Base-by-base conservation (phyloP, 2,797 vertebrate genomes). In the Urocyon cinereoargenteus region DNA sequence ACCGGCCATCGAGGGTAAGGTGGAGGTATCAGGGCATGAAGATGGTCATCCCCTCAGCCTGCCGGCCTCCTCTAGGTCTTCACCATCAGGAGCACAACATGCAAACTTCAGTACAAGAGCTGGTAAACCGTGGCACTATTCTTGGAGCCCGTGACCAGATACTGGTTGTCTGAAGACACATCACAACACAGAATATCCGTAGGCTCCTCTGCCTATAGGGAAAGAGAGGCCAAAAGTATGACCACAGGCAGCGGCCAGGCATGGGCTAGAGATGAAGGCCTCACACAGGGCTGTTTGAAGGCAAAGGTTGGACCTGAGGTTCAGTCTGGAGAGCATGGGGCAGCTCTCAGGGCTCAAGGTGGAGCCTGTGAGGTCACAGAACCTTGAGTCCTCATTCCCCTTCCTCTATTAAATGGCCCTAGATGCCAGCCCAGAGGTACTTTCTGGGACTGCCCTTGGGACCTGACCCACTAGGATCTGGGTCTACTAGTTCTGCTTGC, bases 131-230 rank as follows among this genome's bases (percentile, higher is more conserved):
- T 85, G 51, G 97, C 98, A 73, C 53, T 88, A 2, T 93, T 91
- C 66, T 34, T 97, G 19, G 93, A 97, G 66, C 98, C 98, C 0
- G 96, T 97, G 91, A 98, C 96, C 85, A 98, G 90, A 78, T 98
- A 98, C 36, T 73, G 81, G 85, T 87, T 95, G 81, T 98, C 96
- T 0, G 96, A 86, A 24, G 97, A 97, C 55, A 97, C 0, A 0
- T 97, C 98, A 79, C 97, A 98, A 53, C 97, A 98, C 55, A 97
- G 45, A 64, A 98, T 91, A 6, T 96, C 77, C 6, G 83, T 49
- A 6, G 91, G 34, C 45, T 98, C 98, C 55, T 97, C n/a, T 73
- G 28, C 77, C 98, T 98, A 36, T 24, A 72, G 40, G 28, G 15
- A 87, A 68, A 68, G 40, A 86, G 49, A 15, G 15, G n/a, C 26